Evolutionary conservation across 2,888 invertebrate species (phyloP), one percentile per base, ranked within the genome.

Genomic region (Ypsolopha scabrella): DNA sequence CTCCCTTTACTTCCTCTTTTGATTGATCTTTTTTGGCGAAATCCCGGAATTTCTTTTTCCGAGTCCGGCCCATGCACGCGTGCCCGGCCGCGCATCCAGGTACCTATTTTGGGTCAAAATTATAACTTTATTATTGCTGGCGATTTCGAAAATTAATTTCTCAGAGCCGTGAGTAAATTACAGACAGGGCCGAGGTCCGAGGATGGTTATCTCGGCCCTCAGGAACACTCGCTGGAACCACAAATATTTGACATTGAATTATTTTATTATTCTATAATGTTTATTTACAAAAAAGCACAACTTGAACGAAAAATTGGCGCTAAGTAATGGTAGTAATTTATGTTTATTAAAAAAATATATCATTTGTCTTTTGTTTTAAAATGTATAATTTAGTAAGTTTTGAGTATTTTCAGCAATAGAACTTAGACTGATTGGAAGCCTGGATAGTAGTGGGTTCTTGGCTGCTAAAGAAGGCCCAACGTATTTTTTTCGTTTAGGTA

Each of bases 111-210:
- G 68, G 68, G 68, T 65, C 62, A 73, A 78, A 85, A 81, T 85
- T 83, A 85, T 82, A 74, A 80, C 80, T 83, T 85, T 78, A 76
- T 83, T 82, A 81, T 77, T 72, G 75, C 70, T 66, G 68, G 76
- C 72, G 80, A 81, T 80, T 83, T 80, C 61, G 70, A 58, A 78
- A 83, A 85, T 85, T 85, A 85, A 85, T 86, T 86, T 82, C 80
- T 70, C 67, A 68, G 77, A 79, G 82, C 78, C 76, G 78, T 63
- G 61, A 55, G 61, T 58, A 83, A 86, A 85, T 86, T 83, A 75
- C 70, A 76, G 61, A 71, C 60, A 60, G 55, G 61, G 67, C 65
- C 63, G 64, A 60, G 24, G 24, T 24, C 54, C 58, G 58, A 49
- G 48, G 51, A 35, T 41, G 35, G 35, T 43, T 43, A 43, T 41